Percentiles rank a stretch among this genome's conserved stretches.
Evolutionary conservation across 2,113 vertebrate species (phyloP).

Genomic region (Gnathonemus longibarbis): DNA sequence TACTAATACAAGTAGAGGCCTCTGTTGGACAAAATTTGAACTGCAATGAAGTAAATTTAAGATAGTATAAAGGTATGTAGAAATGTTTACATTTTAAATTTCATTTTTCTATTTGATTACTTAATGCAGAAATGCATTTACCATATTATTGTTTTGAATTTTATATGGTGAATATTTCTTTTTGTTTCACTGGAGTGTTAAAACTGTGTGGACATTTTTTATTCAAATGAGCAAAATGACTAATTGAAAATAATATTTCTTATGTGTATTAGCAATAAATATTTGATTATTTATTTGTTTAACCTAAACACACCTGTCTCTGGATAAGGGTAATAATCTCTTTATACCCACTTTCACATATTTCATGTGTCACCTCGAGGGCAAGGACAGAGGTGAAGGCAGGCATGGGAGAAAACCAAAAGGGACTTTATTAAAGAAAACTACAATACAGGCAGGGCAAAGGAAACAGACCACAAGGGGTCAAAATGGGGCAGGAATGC

Average conservation of each 20-base stretch:
- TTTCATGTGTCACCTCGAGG: not conserved
- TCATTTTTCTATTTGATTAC: not conserved
- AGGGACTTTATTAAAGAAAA: too few species aligned
- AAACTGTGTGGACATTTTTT: not conserved
- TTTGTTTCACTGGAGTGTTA: not conserved
- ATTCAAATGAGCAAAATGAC: not conserved
- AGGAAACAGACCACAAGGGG: too few species aligned
- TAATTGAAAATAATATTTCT: not conserved
- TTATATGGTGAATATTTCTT: not conserved
- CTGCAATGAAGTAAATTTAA: not conserved
- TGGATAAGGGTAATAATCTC: not conserved
- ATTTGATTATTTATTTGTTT: not conserved
- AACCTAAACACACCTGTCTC: not conserved
- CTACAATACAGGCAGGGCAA: too few species aligned
- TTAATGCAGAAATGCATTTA: not conserved
- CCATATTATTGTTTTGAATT: not conserved
- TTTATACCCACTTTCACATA: not conserved
- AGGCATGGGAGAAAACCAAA: too few species aligned
- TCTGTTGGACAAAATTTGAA: constrained; percentile 9
- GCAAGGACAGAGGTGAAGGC: too few species aligned
- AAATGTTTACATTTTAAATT: not conserved
- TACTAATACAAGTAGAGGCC: constrained; percentile 4
- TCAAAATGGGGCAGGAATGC: too few species aligned
- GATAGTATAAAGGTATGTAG: not conserved
- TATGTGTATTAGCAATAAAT: not conserved